These are phyloP conservation scores for Augiades crinisus DNA, from an alignment of 2,888 invertebrate species.

Conservation along the genomic window DNA sequence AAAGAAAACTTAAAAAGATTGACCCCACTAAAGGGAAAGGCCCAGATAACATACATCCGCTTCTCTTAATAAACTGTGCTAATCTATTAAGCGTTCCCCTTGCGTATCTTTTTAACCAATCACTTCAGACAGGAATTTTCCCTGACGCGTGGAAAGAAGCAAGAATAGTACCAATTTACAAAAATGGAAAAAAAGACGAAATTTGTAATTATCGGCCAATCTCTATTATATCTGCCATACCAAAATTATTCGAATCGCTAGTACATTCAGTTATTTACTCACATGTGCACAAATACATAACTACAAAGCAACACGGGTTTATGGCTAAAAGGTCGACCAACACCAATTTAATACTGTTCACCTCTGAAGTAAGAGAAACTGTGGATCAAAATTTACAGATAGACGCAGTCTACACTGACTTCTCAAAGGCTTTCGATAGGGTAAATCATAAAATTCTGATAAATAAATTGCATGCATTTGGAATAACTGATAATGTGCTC, in stretches of 20 bases:
- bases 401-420: too few relatives aligned
- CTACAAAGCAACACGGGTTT: background rate
- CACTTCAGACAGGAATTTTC: background rate
- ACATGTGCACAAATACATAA: background rate
- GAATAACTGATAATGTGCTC: background rate
- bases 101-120: background rate
- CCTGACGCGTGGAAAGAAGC: slow-evolving; percentile 1
- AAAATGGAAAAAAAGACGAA: background rate
- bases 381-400: slow-evolving; percentile 3
- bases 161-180: slow-evolving; percentile 1
- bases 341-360: slow-evolving; percentile 6
- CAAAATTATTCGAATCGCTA: slow-evolving; percentile 7
- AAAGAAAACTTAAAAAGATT: background rate
- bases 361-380: background rate
- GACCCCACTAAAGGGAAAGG: background rate
- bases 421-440: background rate
- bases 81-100: background rate
- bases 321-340: background rate
- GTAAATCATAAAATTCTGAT: background rate
- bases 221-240: background rate
- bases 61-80: background rate
- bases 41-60: slow-evolving; percentile 2
- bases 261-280: background rate
- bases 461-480: background rate
- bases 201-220: background rate